Conservation (phyloP, 2,888 invertebrate species). For the Gymnoscelis rufifasciata region DNA sequence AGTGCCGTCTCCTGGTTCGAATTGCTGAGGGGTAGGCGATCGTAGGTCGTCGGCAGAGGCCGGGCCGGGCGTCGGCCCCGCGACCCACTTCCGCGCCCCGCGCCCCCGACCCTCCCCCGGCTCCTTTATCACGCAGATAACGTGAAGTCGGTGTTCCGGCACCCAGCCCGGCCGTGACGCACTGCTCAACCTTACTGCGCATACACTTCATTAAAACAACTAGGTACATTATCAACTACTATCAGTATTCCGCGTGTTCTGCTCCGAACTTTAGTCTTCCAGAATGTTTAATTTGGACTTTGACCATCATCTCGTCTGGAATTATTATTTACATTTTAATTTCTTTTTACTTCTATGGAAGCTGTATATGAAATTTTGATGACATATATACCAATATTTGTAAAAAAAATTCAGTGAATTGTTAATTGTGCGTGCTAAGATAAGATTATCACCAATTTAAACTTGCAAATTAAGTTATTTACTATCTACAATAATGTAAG, state of each 20-base stretch:
- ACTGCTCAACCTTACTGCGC: slow-evolving; percentile 12
- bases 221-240: neutral
- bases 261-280: neutral
- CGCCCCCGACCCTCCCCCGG: slow-evolving; percentile 38
- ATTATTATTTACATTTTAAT: no score
- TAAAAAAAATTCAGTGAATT: no score
- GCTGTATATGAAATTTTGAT: no score
- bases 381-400: no score
- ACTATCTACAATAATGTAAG: no score
- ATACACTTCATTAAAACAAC: slow-evolving; percentile 6
- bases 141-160: slow-evolving; percentile 42
- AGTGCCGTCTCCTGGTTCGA: slow-evolving; percentile 29
- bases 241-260: neutral
- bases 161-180: slow-evolving; percentile 20
- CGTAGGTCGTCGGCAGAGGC: slow-evolving; percentile 56
- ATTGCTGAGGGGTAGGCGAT: slow-evolving; percentile 52
- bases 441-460: no score
- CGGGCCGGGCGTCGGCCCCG: slow-evolving; percentile 68
- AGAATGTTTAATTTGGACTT: neutral
- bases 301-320: neutral
- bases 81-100: slow-evolving; percentile 64
- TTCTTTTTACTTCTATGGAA: no score
- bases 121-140: slow-evolving; percentile 64
- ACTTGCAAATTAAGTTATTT: no score
- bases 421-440: no score